phyloP scores from a whole-genome alignment of 2,797 vertebrate species.

The Gymnodraco acuticeps region DNA sequence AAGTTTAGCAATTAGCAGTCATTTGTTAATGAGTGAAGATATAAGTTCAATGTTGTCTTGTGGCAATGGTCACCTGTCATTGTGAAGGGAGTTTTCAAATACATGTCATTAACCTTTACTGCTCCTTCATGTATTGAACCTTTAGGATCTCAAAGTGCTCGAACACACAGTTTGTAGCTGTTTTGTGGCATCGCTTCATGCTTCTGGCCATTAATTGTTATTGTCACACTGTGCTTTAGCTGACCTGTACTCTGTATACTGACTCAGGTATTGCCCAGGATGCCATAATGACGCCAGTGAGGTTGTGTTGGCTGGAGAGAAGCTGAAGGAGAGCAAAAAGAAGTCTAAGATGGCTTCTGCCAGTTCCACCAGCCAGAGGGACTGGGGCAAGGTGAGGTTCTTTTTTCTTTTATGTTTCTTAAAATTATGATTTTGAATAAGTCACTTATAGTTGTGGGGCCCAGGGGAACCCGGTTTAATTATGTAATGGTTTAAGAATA shows the following conservation, averaged over 20 bases:
- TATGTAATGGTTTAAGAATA: background rate
- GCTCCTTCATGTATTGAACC: background rate
- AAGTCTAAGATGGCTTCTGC: slow-evolving; percentile 98
- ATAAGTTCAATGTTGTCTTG: background rate
- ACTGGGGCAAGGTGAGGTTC: slow-evolving; percentile 94
- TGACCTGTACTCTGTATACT: background rate
- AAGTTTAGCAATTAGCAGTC: background rate
- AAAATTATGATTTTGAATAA: background rate
- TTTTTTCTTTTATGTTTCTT: no score
- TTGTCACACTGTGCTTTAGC: background rate
- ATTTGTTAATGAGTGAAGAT: background rate
- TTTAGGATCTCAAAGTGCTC: background rate
- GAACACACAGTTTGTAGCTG: background rate
- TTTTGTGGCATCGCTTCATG: background rate
- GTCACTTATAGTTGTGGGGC: background rate
- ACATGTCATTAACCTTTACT: background rate
- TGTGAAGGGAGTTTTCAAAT: background rate
- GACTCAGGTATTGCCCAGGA: slow-evolving; percentile 92
- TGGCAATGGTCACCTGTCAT: background rate
- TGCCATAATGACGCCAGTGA: slow-evolving; percentile 94
- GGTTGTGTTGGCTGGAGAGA: slow-evolving; percentile 96
- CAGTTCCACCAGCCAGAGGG: slow-evolving; percentile 94
- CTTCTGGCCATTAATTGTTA: background rate
- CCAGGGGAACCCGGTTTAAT: background rate
- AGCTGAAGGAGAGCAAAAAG: slow-evolving; percentile 96